Base-by-base conservation (phyloP, 2,888 invertebrate species). In the Proisotoma minuta region DNA sequence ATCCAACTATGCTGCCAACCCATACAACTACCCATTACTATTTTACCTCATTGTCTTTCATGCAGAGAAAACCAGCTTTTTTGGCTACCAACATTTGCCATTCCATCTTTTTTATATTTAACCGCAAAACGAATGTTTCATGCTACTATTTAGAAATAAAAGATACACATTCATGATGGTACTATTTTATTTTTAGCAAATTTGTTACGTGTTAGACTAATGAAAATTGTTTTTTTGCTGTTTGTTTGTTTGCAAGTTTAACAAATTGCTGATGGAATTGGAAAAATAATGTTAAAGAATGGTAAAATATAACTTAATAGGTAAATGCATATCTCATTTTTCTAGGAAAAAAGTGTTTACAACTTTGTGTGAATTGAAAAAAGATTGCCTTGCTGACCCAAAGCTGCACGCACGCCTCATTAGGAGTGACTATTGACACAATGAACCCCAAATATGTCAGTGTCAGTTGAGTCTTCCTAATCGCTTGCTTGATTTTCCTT, bases 371-470 rank as follows among this genome's bases (percentile, higher is more conserved):
- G n/a, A n/a, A n/a, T n/a, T n/a, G n/a, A n/a, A 10, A 34, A 34
- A 34, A 10, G 34, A 34, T 34, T 34, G 8, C 34, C 34, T 34
- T 34, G 34, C 15, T 34, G 34, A 34, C 34, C 34, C 34, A 34
- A 15, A 10, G 34, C 8, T 23, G 5, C 28, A 52, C 24, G 28
- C 52, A 52, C 27, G 52, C 26, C 49, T 52, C 52, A 52, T 52
- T 28, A 52, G 29, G 26, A 18, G 8, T n/a, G 10, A 10, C 34
- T 34, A 34, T 34, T 34, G 15, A 8, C 12, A 27, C 18, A 52
- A 52, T 52, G 52, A 4, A 28, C 4, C 12, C 15, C n/a, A 28
- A 20, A 52, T 52, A 52, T 52, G 52, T 52, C 52, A 52, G 24
- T 52, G 52, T 52, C 52, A 52, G 52, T 52, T 26, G 34, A 34